Conservation (phyloP, 1,140 invertebrate genomes). For the Drosophila orosa region DNA sequence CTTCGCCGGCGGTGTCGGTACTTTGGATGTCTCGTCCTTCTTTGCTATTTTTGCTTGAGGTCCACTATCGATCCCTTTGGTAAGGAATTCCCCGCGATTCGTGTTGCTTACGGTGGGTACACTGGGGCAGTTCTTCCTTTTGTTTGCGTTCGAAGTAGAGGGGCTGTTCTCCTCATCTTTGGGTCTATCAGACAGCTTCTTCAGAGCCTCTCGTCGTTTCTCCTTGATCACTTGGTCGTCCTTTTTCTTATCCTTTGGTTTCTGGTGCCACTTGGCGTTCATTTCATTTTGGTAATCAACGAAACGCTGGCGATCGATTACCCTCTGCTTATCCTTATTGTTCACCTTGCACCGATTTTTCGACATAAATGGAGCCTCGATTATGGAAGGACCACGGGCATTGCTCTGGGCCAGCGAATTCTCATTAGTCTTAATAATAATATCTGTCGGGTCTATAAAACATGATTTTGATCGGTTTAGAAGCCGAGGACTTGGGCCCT, state of each 20-base stretch:
- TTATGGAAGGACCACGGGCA: conserved; percentile 37
- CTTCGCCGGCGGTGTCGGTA: background rate
- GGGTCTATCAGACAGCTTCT: conserved; percentile 52
- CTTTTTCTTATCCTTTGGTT: conserved; percentile 51
- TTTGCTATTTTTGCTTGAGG: conserved; percentile 37
- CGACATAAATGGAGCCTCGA: conserved; percentile 59
- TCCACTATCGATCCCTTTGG: conserved; percentile 18
- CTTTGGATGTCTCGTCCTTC: background rate
- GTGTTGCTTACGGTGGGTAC: conserved; percentile 39
- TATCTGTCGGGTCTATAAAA: background rate
- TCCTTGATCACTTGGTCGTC: conserved; percentile 46
- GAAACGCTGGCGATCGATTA: conserved; percentile 37
- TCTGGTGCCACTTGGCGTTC: conserved; percentile 29
- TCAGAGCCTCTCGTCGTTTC: conserved; percentile 62
- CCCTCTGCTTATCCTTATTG: background rate
- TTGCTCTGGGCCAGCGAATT: conserved; percentile 22
- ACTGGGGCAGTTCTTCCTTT: conserved; percentile 35
- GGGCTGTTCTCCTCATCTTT: background rate
- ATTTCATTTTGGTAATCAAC: conserved; percentile 24
- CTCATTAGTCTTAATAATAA: conserved; percentile 12
- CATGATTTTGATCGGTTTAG: conserved; percentile 8
- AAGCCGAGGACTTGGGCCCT: background rate
- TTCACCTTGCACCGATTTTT: conserved; percentile 50
- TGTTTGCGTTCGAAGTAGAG: background rate
- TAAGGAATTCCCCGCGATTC: conserved; percentile 74